These are phyloP conservation scores for Lacanobia wlatinum DNA, from an alignment of 2,888 invertebrate species.

Conservation along the genomic window DNA sequence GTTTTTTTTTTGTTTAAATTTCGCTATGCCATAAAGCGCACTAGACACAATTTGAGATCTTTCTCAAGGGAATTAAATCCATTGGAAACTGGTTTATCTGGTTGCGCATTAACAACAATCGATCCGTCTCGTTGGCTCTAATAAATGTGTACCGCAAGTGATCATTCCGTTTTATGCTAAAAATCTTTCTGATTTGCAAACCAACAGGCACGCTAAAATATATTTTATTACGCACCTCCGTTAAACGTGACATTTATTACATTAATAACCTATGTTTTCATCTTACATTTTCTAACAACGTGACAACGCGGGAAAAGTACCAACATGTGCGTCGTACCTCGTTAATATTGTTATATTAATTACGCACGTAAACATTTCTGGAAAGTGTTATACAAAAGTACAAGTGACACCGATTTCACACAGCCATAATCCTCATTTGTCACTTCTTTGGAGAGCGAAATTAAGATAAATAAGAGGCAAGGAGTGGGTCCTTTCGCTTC, in stretches of 20 bases:
- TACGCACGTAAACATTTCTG: conserved; percentile 67
- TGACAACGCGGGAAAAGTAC: conserved; percentile 56
- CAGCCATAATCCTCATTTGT: conserved; percentile 84
- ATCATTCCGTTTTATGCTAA: conserved; percentile 37
- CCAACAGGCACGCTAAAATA: conserved; percentile 33
- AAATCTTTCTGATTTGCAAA: conserved; percentile 46
- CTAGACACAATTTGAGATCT: conserved; percentile 66
- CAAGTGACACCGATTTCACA: conserved; percentile 78
- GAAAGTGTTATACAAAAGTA: conserved; percentile 71
- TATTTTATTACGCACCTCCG: conserved; percentile 40
- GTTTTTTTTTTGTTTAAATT: conserved; percentile 42
- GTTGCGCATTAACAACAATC: conserved; percentile 71
- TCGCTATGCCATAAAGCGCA: conserved; percentile 60
- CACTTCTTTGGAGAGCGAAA: conserved; percentile 85
- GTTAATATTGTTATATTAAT: conserved; percentile 65
- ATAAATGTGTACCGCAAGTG: conserved; percentile 49
- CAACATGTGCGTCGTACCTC: conserved; percentile 45
- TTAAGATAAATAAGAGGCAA: conserved; percentile 89
- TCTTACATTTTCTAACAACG: conserved; percentile 55
- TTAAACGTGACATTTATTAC: conserved; percentile 60
- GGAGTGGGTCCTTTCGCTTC: conserved; percentile 87
- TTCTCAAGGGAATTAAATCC: conserved; percentile 71
- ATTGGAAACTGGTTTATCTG: conserved; percentile 74
- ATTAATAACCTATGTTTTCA: conserved; percentile 56
- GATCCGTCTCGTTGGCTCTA: conserved; percentile 62